Evolutionary conservation across 1,140 invertebrate genomes (phyloP).

Genomic region (Dendroctonus ponderosae): DNA sequence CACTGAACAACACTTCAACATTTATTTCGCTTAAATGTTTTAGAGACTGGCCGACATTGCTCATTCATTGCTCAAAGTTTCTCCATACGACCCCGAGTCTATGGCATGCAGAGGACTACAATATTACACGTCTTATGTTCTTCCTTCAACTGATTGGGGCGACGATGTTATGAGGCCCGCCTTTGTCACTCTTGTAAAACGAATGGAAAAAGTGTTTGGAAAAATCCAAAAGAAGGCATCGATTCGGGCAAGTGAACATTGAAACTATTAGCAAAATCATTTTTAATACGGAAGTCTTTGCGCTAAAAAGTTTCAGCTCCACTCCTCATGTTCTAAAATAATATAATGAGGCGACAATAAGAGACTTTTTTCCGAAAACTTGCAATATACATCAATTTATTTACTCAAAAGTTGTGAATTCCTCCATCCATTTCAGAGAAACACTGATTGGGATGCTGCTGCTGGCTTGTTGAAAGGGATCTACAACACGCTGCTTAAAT

Average conservation of each 20-base stretch:
- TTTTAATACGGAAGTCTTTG: too few relatives aligned
- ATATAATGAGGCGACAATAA: too few relatives aligned
- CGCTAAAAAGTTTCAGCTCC: too few relatives aligned
- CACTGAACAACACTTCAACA: too few relatives aligned
- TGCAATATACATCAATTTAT: too few relatives aligned
- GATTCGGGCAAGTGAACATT: conserved; percentile 62
- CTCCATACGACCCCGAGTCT: conserved; percentile 94
- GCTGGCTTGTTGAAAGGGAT: conserved; percentile 90
- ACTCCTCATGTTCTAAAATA: too few relatives aligned
- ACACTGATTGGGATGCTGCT: conserved; percentile 95
- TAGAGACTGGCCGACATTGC: conserved; percentile 94
- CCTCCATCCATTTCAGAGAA: conserved; percentile 60
- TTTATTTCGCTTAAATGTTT: conserved; percentile 33
- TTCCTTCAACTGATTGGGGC: conserved; percentile 95
- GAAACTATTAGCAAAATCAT: too few relatives aligned
- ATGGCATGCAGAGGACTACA: conserved; percentile 91
- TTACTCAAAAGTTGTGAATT: too few relatives aligned
- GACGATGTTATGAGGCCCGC: conserved; percentile 91
- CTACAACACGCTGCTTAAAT: conserved; percentile 88
- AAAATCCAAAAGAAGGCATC: conserved; percentile 97
- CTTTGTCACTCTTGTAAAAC: conserved; percentile 84
- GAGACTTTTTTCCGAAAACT: too few relatives aligned
- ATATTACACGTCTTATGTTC: conserved; percentile 90
- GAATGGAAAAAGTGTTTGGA: conserved; percentile 94
- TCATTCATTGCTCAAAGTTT: conserved; percentile 93